A percentile compares a stretch with the other conserved stretches of the same genome.
phyloP scores from a whole-genome alignment of 1,140 invertebrate species.

The Drosophila melanogaster region Release_6_plus_ISO1_MT NT_037436.4:10795501-10796000 shows the following conservation, averaged over 20 bases:
- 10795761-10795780: constrained; percentile 8
- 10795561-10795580: constrained; percentile 14
- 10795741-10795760: constrained; percentile 60
- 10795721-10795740: constrained; percentile 46
- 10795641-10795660: constrained; percentile 77
- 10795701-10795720: constrained; percentile 56
- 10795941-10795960: constrained; percentile 70
- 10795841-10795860: constrained; percentile 69
- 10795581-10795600: neutral
- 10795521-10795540: constrained; percentile 47
- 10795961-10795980: constrained; percentile 57
- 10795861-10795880: constrained; percentile 64
- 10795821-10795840: constrained; percentile 42
- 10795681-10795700: constrained; percentile 29
- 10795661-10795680: constrained; percentile 34
- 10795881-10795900: constrained; percentile 42
- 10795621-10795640: constrained; percentile 61
- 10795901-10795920: constrained; percentile 57
- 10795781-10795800: constrained; percentile 36
- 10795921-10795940: constrained; percentile 78
- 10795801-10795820: constrained; percentile 76
- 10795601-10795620: constrained; percentile 14
- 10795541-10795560: constrained; percentile 70
- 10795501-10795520: constrained; percentile 77
- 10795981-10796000: constrained; percentile 9